These are phyloP conservation scores for Basileuterus tristriatus DNA, from an alignment of 2,797 vertebrate species.

Conservation along the genomic window DNA sequence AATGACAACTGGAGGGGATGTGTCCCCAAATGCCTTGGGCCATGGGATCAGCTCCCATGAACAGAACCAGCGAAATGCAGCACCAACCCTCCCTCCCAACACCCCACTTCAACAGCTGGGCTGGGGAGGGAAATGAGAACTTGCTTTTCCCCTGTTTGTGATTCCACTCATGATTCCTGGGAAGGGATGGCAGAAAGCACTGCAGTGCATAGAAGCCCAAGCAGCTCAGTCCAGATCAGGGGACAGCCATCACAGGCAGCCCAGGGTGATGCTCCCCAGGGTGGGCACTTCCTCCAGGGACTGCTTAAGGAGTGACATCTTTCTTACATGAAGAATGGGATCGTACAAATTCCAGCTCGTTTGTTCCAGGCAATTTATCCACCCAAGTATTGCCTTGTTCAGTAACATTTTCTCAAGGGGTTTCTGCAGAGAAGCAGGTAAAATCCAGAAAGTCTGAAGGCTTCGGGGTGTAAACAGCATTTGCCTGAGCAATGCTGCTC, in stretches of 20 bases:
- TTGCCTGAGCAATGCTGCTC: constrained; percentile 63
- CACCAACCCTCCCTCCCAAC: not conserved
- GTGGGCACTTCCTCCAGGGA: not conserved
- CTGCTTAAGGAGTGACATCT: constrained; percentile 5
- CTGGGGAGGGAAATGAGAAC: not conserved
- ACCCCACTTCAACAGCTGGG: not conserved
- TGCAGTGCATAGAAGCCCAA: not conserved
- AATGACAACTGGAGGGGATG: not conserved
- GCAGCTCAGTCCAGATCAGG: not conserved
- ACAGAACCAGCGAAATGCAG: not conserved
- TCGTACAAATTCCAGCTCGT: constrained; percentile 16
- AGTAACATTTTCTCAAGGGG: constrained; percentile 51
- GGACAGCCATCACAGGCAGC: not conserved
- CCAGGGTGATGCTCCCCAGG: not conserved
- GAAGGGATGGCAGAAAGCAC: not conserved
- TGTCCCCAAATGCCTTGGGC: not conserved
- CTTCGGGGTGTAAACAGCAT: constrained; percentile 50
- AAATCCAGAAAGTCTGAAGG: constrained; percentile 56
- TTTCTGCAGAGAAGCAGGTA: constrained; percentile 57
- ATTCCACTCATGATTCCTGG: not conserved
- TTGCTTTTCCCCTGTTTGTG: not conserved
- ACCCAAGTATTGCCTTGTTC: constrained; percentile 44
- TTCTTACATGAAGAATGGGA: constrained; percentile 21
- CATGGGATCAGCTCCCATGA: not conserved
- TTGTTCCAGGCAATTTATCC: constrained; percentile 64